phyloP scores from a whole-genome alignment of 1,140 invertebrate species.

The Plutomurus gul region DNA sequence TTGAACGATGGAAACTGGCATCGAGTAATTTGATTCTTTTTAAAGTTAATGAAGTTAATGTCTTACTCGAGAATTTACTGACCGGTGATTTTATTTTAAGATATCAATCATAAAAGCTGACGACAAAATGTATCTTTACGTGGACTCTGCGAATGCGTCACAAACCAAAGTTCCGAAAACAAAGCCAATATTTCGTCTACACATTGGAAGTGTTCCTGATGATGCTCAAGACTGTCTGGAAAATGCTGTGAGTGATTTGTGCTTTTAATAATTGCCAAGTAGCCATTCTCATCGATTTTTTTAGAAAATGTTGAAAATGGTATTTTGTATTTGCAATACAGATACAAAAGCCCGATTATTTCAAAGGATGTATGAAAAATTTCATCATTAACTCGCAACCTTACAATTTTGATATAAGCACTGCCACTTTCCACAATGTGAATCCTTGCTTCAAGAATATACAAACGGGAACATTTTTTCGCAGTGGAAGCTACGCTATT shows the following conservation, averaged over 20 bases:
- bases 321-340: no score
- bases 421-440: conserved; percentile 71
- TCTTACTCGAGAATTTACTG: neutral
- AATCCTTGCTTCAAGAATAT: conserved; percentile 85
- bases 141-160: conserved; percentile 68
- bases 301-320: neutral
- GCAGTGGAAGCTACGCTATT: conserved; percentile 77
- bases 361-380: conserved; percentile 81
- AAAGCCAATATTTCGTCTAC: conserved; percentile 71
- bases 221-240: conserved; percentile 58
- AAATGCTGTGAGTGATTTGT: conserved; percentile 51
- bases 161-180: conserved; percentile 69
- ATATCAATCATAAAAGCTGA: conserved; percentile 67
- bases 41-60: neutral
- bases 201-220: conserved; percentile 76
- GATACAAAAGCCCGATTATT: conserved; percentile 71
- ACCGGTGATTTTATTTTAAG: conserved; percentile 51
- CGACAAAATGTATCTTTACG: conserved; percentile 68
- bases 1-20: conserved; percentile 86
- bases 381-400: conserved; percentile 73
- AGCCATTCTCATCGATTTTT: neutral
- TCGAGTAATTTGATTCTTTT: conserved; percentile 64
- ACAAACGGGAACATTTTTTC: conserved; percentile 83
- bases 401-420: conserved; percentile 72
- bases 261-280: neutral